Evolutionary conservation across 2,888 invertebrate species (phyloP), one percentile per base, ranked within the genome.

Genomic region (Kuschelorhynchus macadamiae): DNA sequence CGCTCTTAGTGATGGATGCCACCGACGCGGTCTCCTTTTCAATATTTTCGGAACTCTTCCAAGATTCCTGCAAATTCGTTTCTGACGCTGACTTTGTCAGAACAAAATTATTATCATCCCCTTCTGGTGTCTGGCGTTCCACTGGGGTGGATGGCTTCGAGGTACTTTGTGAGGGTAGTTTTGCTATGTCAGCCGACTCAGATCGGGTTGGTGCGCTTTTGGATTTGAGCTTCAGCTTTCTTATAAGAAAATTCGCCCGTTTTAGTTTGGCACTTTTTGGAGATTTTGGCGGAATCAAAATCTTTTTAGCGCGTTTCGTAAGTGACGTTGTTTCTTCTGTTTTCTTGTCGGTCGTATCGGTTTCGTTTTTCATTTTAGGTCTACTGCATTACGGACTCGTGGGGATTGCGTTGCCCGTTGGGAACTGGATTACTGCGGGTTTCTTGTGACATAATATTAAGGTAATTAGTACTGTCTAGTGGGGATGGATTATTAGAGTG

Each of bases 51-150:
- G 73, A 77, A 70, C 75, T 79, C 67, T 76, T 78, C 79, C 79
- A 79, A 55, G 76, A 72, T 67, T 80, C 80, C 41, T 78, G 76
- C 52, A 81, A 72, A 74, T 81, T 81, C 25, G 77, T 77, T 47
- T 81, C 81, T 1, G 81, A 81, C 8, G 77, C 78, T 5, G 81
- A 81, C 67, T 76, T 75, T 1, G 74, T 71, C 57, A 80, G 73
- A 55, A 72, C 70, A 46, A 76, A 75, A 68, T 77, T 76, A 64
- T 77, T 75, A 64, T 78, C 77, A 64, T 74, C 76, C 50, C 77
- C 79, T 75, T 80, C 80, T 5, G 80, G 79, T 12, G 78, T 79
- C 68, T 76, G 77, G 16, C 78, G 73, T 67, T 76, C 69, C 21
- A 71, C 60, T 9, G 76, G 64, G 2, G 74, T 64, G n/a, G 73